A percentile compares a stretch with the other conserved stretches of the same genome.
Evolutionary conservation across 2,888 invertebrate genomes (phyloP).

Genomic region (Aradus depressus): DNA sequence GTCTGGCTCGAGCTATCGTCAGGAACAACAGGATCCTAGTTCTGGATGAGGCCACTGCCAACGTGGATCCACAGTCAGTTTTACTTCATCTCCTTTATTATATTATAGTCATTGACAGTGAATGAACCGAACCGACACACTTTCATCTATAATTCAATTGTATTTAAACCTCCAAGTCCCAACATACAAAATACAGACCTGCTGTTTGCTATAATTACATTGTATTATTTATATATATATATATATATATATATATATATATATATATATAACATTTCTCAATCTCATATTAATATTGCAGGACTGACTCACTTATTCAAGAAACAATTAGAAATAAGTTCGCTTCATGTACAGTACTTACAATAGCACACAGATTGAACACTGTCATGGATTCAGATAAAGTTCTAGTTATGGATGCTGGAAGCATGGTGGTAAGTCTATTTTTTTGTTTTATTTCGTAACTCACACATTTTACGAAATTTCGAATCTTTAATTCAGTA

Average conservation of each 20-base stretch:
- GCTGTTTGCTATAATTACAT: too few relatives aligned
- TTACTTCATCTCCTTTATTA: background rate
- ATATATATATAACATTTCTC: too few relatives aligned
- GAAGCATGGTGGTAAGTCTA: constrained; percentile 49
- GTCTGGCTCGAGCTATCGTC: constrained; percentile 78
- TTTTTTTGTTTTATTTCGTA: too few relatives aligned
- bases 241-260: too few relatives aligned
- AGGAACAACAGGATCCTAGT: constrained; percentile 73
- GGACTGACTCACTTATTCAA: constrained; percentile 79
- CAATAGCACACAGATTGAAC: constrained; percentile 81
- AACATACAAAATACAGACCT: too few relatives aligned
- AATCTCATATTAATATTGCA: constrained; percentile 36
- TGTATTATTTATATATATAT: too few relatives aligned
- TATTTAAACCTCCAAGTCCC: background rate
- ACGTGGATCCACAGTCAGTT: constrained; percentile 73
- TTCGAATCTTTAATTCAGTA: too few relatives aligned
- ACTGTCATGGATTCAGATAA: constrained; percentile 89
- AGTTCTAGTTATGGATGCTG: constrained; percentile 76
- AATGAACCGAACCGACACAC: too few relatives aligned
- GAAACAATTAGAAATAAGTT: constrained; percentile 69
- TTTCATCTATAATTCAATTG: background rate
- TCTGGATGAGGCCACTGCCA: constrained; percentile 87
- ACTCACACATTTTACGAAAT: too few relatives aligned
- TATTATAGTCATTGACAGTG: too few relatives aligned
- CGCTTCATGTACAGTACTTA: constrained; percentile 73